phyloP scores from a whole-genome alignment of 30 jellyfish, hydroid and myxozoan species.

The Hydractinia symbiolongicarpus region DNA sequence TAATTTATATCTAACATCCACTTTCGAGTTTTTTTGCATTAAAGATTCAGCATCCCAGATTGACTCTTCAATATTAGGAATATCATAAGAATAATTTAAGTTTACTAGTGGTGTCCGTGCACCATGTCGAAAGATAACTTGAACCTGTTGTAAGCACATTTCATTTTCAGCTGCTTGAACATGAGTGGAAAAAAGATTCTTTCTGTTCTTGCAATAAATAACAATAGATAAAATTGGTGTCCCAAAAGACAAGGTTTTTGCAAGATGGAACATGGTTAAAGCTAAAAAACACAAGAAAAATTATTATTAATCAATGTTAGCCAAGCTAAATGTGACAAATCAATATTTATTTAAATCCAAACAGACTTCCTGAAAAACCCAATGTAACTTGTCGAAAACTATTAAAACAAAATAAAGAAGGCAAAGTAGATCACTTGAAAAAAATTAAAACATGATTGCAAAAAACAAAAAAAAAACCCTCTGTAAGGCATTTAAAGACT shows the following conservation, averaged over 20 bases:
- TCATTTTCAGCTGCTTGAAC: constrained; percentile 12
- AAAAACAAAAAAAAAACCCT: no score
- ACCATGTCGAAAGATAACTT: constrained; percentile 56
- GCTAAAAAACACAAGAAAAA: no score
- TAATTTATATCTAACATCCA: constrained; percentile 9
- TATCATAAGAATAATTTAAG: constrained; percentile 8
- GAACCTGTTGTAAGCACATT: constrained; percentile 12
- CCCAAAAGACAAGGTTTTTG: background rate
- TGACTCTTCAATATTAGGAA: constrained; percentile 46
- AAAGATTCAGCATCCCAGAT: constrained; percentile 29
- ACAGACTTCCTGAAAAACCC: no score
- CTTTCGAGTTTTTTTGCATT: background rate
- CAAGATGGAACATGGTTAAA: no score
- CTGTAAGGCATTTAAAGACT: no score
- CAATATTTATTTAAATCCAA: no score
- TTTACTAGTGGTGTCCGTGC: constrained; percentile 62
- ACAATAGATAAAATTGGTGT: background rate
- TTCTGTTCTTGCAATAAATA: background rate
- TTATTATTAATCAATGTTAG: no score
- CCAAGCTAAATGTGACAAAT: no score
- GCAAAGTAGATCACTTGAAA: no score
- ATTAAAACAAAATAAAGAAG: no score
- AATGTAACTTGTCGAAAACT: no score
- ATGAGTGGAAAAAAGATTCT: background rate
- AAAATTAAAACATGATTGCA: no score